A percentile compares a stretch with the other conserved stretches of the same genome.
Evolutionary conservation across 2,113 vertebrate species (phyloP).

Genomic region (Alethe diademata): DNA sequence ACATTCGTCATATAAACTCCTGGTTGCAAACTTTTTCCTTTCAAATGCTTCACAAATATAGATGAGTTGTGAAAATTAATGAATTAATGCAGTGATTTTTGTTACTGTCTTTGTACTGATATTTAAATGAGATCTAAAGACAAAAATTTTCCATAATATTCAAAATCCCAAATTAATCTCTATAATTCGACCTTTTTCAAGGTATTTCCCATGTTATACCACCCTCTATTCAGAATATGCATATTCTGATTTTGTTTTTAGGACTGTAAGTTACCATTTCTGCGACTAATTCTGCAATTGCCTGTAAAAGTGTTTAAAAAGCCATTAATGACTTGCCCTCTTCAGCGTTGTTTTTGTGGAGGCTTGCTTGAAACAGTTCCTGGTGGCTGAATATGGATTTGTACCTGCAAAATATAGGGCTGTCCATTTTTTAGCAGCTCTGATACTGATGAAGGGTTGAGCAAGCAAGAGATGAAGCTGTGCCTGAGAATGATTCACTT

Average conservation of each 20-base stretch:
- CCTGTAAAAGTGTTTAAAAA: neutral
- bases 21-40: neutral
- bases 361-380: neutral
- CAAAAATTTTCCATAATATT: neutral
- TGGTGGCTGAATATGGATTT: neutral
- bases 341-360: neutral
- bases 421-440: neutral
- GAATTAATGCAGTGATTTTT: neutral
- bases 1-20: neutral
- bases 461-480: neutral
- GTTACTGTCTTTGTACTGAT: neutral
- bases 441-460: neutral
- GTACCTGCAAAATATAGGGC: neutral
- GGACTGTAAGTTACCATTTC: neutral
- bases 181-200: neutral
- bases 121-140: neutral
- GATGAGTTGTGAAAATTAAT: neutral
- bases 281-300: neutral
- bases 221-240: neutral
- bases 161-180: neutral
- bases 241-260: neutral
- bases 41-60: neutral
- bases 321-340: neutral
- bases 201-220: neutral
- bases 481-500: neutral